A percentile compares a stretch with the other conserved stretches of the same genome.
Evolutionary conservation across 1,140 invertebrate genomes (phyloP).

Genomic region (Conopomorpha cramerella): DNA sequence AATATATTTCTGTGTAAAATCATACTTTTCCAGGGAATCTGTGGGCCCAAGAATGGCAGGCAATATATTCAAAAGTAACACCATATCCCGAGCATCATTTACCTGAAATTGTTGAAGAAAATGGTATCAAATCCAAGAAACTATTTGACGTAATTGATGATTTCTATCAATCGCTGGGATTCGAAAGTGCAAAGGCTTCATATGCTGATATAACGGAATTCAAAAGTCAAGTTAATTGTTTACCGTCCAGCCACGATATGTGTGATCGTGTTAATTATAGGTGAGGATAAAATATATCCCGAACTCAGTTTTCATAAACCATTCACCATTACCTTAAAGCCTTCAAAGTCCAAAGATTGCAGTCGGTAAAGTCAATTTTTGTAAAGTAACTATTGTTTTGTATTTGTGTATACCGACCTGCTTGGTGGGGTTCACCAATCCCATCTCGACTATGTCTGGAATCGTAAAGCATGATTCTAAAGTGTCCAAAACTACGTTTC

Average conservation of each 20-base stretch:
- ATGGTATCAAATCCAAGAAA: constrained; percentile 20
- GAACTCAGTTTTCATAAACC: no score
- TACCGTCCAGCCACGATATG: constrained; percentile 50
- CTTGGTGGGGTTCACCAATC: no score
- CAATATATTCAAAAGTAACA: constrained; percentile 69
- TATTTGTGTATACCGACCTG: no score
- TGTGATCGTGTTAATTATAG: constrained; percentile 47
- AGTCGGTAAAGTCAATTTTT: no score
- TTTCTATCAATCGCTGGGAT: constrained; percentile 39
- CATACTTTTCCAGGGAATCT: constrained; percentile 81
- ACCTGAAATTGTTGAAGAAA: constrained; percentile 13
- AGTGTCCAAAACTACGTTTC: no score
- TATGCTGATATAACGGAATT: constrained; percentile 33
- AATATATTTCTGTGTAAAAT: no score
- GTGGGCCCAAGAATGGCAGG: constrained; percentile 83
- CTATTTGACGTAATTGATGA: constrained; percentile 36
- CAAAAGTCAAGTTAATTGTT: constrained; percentile 25
- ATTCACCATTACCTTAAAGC: no score
- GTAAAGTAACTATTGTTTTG: no score
- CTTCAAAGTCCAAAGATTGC: no score
- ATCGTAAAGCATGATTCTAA: no score
- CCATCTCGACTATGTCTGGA: no score
- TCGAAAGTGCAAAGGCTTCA: constrained; percentile 33
- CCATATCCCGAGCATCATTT: constrained; percentile 65
- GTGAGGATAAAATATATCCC: no score